These are phyloP conservation scores for Lateolabrax maculatus DNA, from an alignment of 2,797 vertebrate species.

Conservation along the genomic window DNA sequence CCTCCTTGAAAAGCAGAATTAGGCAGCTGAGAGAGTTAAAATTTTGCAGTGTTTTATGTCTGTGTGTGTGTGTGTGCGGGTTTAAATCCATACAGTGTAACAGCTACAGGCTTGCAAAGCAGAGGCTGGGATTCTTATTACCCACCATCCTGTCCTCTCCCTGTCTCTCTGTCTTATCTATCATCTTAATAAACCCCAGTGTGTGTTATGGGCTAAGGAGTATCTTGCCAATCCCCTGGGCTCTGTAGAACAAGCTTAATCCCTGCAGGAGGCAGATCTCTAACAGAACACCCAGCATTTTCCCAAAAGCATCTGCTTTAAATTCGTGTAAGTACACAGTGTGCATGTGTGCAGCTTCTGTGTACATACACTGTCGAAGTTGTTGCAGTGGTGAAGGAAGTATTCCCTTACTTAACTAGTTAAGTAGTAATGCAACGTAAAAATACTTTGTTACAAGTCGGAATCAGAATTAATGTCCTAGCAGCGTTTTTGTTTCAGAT, in stretches of 20 bases:
- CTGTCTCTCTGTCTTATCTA: slow-evolving; percentile 16
- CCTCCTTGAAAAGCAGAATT: not conserved
- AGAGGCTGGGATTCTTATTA: slow-evolving; percentile 21
- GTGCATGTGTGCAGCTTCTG: slow-evolving; percentile 11
- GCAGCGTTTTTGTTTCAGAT: not conserved
- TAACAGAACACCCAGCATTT: slow-evolving; percentile 27
- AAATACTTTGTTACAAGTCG: not conserved
- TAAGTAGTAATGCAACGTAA: too few species aligned
- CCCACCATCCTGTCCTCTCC: not conserved
- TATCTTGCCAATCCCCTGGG: slow-evolving; percentile 21
- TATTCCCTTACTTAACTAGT: not conserved
- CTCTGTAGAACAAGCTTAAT: slow-evolving; percentile 31
- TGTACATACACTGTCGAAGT: not conserved
- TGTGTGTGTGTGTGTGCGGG: not conserved
- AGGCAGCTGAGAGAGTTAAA: not conserved
- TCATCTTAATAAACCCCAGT: slow-evolving; percentile 39
- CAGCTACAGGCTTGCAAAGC: slow-evolving; percentile 33
- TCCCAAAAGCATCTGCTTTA: slow-evolving; percentile 39
- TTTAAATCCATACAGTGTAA: not conserved
- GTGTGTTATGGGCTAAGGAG: not conserved
- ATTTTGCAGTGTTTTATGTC: not conserved
- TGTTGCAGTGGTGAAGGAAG: not conserved
- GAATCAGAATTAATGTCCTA: too few species aligned
- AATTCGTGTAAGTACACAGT: slow-evolving; percentile 15
- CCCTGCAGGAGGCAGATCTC: slow-evolving; percentile 31